Evolutionary conservation across 2,888 invertebrate genomes (phyloP), one percentile per base, ranked within the genome.

Genomic region (Lasioglossum oenotherae): DNA sequence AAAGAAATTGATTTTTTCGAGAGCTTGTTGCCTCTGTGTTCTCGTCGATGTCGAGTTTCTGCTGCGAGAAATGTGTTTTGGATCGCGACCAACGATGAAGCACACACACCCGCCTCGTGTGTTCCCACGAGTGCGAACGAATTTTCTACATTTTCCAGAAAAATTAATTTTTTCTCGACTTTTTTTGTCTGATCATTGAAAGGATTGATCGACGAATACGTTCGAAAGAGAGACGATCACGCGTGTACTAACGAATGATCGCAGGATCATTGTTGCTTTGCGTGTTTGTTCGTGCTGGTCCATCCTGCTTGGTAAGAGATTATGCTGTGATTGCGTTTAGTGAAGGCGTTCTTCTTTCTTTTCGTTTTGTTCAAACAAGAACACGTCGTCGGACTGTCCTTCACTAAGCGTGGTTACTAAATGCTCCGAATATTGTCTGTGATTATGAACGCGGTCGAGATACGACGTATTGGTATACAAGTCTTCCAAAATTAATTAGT

Each of bases 181-280:
- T 23, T 69, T 38, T 38, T 35, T 35, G 10, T 69, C 38, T 44
- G 19, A 74, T 73, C 46, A 5, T 53, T 38, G 69, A 41, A 12
- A 41, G 38, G 69, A 69, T 69, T 38, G 35, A 69, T 69, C 53
- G 49, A 53, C 60, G 19, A 35, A 8, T 67, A n/a, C 72, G n/a
- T 44, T 80, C 67, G 74, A 82, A 75, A 67, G 74, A 71, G 72
- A 81, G 77, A 74, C 80, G 60, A 85, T 80, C 49, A 60, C 88
- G 85, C 87, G 86, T 89, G 86, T 89, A 92, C 90, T 92, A 91
- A 92, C 89, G 85, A 90, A 87, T 89, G 89, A 91, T 91, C 89
- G 89, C 91, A 91, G 92, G 92, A 89, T 91, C 92, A 92, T 92
- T 92, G 88, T 92, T 90, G 92, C 92, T 92, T 92, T 92, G 88